These are phyloP conservation scores for Plestiodon gilberti DNA, from an alignment of 2,113 vertebrate genomes.

Conservation along the genomic window DNA sequence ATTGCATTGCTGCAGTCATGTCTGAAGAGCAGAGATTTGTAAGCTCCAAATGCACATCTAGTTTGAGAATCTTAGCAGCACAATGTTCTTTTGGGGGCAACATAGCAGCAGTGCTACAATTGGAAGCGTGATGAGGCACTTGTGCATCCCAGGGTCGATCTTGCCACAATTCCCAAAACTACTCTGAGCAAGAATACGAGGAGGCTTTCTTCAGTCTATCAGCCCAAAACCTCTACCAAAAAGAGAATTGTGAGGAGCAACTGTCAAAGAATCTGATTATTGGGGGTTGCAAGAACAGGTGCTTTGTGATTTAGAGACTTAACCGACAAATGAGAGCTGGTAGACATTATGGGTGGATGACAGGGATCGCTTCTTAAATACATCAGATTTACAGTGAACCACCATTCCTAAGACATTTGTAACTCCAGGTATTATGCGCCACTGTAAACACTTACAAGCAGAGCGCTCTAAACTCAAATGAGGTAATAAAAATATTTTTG, in stretches of 20 bases:
- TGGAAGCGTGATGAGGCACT: background rate
- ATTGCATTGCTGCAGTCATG: background rate
- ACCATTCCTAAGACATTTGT: background rate
- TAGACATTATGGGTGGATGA: background rate
- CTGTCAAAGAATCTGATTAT: background rate
- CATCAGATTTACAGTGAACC: background rate
- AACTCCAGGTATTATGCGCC: background rate
- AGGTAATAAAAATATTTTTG: slow-evolving; percentile 17
- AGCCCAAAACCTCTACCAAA: background rate
- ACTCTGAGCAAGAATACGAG: background rate
- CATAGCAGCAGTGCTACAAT: background rate
- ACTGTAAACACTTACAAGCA: slow-evolving; percentile 3
- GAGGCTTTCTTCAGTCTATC: background rate
- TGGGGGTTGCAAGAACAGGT: background rate
- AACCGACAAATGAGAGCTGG: background rate
- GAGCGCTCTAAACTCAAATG: slow-evolving; percentile 3
- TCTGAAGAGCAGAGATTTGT: background rate
- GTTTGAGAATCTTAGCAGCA: background rate
- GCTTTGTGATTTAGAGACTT: background rate
- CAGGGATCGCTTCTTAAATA: background rate
- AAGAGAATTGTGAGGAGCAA: background rate
- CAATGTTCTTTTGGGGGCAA: background rate
- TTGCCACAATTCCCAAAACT: background rate
- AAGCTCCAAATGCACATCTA: background rate
- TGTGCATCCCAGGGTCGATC: background rate